Evolutionary conservation across 2,888 invertebrate species (phyloP), one percentile per base, ranked within the genome.

Genomic region (Chalcosyrphus nemorum): DNA sequence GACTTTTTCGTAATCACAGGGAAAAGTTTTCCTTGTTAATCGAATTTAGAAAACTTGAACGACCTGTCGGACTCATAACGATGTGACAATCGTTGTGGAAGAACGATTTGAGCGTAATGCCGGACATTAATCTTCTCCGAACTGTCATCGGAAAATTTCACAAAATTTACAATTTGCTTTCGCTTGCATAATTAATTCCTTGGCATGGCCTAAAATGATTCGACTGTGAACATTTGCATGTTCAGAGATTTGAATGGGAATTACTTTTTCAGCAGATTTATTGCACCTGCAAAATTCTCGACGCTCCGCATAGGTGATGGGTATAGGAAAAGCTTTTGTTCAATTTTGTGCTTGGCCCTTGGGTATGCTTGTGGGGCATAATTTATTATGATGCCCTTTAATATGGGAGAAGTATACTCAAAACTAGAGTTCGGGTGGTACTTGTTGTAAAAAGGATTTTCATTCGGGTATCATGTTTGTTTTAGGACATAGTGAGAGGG

Each of bases 231-330:
- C 17, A 43, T 54, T 68, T 68, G 43, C 68, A 13, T 56, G 43
- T 29, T 29, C 6, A 11, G 29, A 41, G n/a, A 68, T 54, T 27
- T 54, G 54, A 29, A 17, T 41, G 43, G 43, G 54, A 68, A 56
- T 68, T 68, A 56, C 68, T 13, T 68, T 68, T 35, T 29, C 17
- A 2, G 19, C 19, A 68, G 68, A 68, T 68, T 68, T 68, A 68
- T 68, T 54, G 68, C 68, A 68, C 43, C 68, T 68, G 68, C 54
- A 68, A 54, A 68, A 54, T 32, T 21, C 27, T 41, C 17, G 50
- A 27, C 50, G 24, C 41, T 66, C 21, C 13, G 15, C 24, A 57
- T 38, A 13, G 52, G 24, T 52, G n/a, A 27, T 52, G 24, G n/a
- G n/a, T n/a, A 27, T 24, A 52, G 24, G 15, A 43, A 9, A 7